Evolutionary conservation across 2,888 invertebrate genomes (phyloP).

Genomic region (Neuroscelio doddi): DNA sequence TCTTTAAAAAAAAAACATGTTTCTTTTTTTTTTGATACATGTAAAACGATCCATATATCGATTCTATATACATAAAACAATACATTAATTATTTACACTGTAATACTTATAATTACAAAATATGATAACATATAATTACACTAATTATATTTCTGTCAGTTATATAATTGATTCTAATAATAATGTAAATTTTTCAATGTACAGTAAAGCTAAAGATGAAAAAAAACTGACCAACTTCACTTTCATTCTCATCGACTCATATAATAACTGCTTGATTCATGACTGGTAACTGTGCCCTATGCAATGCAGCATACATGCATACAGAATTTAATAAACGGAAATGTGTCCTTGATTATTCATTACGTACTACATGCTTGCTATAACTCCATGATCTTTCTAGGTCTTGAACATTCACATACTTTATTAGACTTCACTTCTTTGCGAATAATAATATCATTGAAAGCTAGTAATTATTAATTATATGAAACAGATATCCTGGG

Average conservation of each 20-base stretch:
- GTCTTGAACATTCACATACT: constrained; percentile 6
- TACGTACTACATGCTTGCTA: not conserved
- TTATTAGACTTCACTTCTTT: not conserved
- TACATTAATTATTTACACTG: too few relatives aligned
- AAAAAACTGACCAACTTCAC: constrained; percentile 6
- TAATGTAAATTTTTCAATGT: constrained; percentile 3
- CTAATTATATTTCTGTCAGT: not conserved
- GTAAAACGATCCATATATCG: too few relatives aligned
- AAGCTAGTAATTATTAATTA: not conserved
- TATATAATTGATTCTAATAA: not conserved
- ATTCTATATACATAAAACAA: too few relatives aligned
- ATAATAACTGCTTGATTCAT: constrained; percentile 12
- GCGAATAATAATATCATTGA: not conserved
- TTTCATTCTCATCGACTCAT: constrained; percentile 10
- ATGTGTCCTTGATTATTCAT: constrained; percentile 10
- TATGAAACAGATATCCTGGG: not conserved
- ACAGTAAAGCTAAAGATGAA: not conserved
- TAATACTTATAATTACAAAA: too few relatives aligned
- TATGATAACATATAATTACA: not conserved
- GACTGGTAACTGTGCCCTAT: constrained; percentile 2
- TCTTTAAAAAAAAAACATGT: too few relatives aligned
- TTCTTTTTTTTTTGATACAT: too few relatives aligned
- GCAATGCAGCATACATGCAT: constrained; percentile 10
- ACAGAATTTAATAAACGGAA: constrained; percentile 11
- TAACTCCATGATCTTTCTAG: constrained; percentile 4